Base-by-base conservation (phyloP, 1,140 invertebrate species). In the Drosophila subobscura region DNA sequence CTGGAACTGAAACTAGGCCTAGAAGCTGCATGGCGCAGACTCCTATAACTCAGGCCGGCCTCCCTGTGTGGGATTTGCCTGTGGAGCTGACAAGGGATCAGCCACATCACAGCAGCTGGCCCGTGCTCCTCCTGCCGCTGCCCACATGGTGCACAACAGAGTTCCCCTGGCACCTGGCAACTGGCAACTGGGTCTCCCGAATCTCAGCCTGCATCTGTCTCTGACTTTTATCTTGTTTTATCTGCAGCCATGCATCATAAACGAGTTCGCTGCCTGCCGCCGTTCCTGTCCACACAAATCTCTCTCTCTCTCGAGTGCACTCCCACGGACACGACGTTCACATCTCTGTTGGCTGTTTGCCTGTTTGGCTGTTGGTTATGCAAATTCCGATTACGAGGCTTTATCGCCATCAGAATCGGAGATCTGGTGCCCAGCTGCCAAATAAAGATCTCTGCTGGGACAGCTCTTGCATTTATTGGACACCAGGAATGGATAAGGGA, bases 151-250 rank as follows among this genome's bases (percentile, higher is more conserved):
- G 10, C 63, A 41, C 41, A 59, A 53, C 60, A 74, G 77, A 58
- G 65, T 67, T 10, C 29, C 29, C 7, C 29, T 10, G 7, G 29
- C 29, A 33, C 0, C 8, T 10, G 8, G 3, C 27, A 29, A 3
- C 5, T 29, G 6, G 27, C 6, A 29, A 6, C 27, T 29, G 27
- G 27, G 5, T 29, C 27, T 51, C 7, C 33, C 27, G 20, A 2
- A 6, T 46, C 45, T 22, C 3, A 5, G 1, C 10, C 45, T 12
- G 3, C 1, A 16, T 46, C 16, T 68, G 66, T 58, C 59, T 73
- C 23, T 64, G 71, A 79, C 71, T 84, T 83, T 77, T 79, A 79
- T 79, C 79, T 71, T 75, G 51, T 78, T 83, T 84, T 83, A 84
- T 83, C 79, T 84, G 50, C 76, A 40, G 54, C 79, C 59, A 72